Base-by-base conservation (phyloP, 2,888 invertebrate genomes). In the Cheilosia pagana region DNA sequence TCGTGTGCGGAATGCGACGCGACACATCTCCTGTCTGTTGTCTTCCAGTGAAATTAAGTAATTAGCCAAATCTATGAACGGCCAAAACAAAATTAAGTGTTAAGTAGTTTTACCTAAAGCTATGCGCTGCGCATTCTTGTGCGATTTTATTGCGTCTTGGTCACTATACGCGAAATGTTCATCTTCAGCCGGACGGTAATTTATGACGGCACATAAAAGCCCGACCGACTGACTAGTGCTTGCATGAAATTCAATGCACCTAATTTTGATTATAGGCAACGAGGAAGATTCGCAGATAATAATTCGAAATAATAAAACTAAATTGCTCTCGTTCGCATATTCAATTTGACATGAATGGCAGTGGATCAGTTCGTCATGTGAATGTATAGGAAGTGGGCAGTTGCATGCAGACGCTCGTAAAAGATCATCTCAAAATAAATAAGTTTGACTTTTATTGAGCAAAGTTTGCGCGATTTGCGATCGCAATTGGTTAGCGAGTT, bases 1-100 rank as follows among this genome's bases (percentile, higher is more conserved):
- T 79, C 35, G 43, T 57, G 31, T 21, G 45, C 65, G 52, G 78
- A 79, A 72, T 65, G 65, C 35, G 53, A 57, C 63, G 10, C 59
- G 50, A 39, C 25, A 39, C 55, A 55, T 81, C 48, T 28, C 41
- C 43, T 45, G 23, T 39, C 28, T 35, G 57, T 67, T 55, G 63
- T 63, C 57, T 63, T 55, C 45, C 39, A 63, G 25, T 43, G 50
- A 81, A 75, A 75, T 75, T 43, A 70, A 81, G 70, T 63, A 81
- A 81, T 81, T 76, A 70, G 63, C 76, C 70, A 76, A 70, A 81
- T 81, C 74, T 74, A 19, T 39, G 67, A 79, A 45, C 57, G 52
- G 43, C 65, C 65, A 50, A 79, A 67, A 52, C 28, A 43, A 79
- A 79, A 72, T 72, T 67, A 72, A 74, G 74, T 72, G 79, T 60